Conservation (phyloP, 2,797 vertebrate species). For the Knipowitschia caucasica region DNA sequence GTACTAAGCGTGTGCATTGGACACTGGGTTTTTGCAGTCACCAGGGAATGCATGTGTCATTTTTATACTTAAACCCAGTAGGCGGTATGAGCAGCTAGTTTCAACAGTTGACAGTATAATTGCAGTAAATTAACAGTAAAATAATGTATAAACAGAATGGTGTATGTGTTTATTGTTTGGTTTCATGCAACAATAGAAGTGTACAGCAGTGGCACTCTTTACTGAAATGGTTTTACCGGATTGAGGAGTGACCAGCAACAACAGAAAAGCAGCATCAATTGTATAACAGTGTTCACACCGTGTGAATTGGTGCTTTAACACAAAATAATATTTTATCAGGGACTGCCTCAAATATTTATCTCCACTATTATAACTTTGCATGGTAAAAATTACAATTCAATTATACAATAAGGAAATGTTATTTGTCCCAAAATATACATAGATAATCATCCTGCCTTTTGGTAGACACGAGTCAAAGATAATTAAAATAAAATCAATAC, state of each 20-base stretch:
- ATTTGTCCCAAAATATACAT: constrained; percentile 34
- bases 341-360: constrained; percentile 12
- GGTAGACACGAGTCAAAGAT: constrained; percentile 7
- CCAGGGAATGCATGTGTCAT: not conserved
- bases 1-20: not conserved
- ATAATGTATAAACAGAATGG: not conserved
- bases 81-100: too few species aligned
- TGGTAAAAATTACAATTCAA: not conserved
- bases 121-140: not conserved
- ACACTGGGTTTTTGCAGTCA: not conserved
- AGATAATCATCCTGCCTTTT: constrained; percentile 14
- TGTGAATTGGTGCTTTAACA: not conserved
- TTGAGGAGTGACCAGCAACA: not conserved
- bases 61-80: too few species aligned
- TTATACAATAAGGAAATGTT: constrained; percentile 10
- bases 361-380: constrained; percentile 1
- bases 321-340: constrained; percentile 13
- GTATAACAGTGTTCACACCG: not conserved
- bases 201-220: constrained; percentile 20
- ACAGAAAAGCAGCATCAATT: constrained; percentile 1
- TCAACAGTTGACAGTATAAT: too few species aligned
- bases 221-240: constrained; percentile 6
- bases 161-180: constrained; percentile 43
- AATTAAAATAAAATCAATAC: constrained; percentile 28
- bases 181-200: constrained; percentile 6